These are phyloP conservation scores for Condylura cristata DNA, from an alignment of 2,113 vertebrate species.

Conservation along the genomic window DNA sequence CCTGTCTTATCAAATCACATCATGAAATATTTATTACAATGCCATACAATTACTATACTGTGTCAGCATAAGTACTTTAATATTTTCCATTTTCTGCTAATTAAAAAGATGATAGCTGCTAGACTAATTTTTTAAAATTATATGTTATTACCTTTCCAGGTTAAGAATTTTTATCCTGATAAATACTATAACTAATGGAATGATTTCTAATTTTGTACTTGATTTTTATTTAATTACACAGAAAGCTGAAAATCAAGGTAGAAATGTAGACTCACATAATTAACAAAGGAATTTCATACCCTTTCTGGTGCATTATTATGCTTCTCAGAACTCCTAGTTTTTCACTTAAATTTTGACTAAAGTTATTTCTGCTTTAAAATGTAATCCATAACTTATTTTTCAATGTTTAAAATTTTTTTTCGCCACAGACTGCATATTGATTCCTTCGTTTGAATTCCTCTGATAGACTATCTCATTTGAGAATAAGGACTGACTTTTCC, in stretches of 20 bases:
- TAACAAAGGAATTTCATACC: background rate
- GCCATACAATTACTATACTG: background rate
- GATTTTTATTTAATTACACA: conserved; percentile 29
- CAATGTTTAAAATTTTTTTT: conserved; percentile 1
- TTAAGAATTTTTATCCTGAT: background rate
- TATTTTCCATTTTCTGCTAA: conserved; percentile 6
- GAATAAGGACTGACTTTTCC: background rate
- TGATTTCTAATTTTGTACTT: conserved; percentile 14
- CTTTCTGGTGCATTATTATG: background rate
- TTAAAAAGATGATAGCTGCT: background rate
- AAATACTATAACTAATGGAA: background rate
- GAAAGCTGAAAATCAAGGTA: background rate
- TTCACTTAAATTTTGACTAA: conserved; percentile 43
- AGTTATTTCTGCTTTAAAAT: background rate
- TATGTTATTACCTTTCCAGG: background rate
- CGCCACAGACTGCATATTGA: background rate
- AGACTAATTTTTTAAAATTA: background rate
- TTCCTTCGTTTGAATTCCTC: background rate
- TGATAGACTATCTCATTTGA: conserved; percentile 8
- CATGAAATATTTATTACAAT: background rate
- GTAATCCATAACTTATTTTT: background rate
- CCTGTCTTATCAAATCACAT: background rate
- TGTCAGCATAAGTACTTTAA: conserved; percentile 25
- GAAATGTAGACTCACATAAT: background rate
- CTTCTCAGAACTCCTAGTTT: background rate